phyloP scores from a whole-genome alignment of 2,797 vertebrate genomes.

The Todus mexicanus region DNA sequence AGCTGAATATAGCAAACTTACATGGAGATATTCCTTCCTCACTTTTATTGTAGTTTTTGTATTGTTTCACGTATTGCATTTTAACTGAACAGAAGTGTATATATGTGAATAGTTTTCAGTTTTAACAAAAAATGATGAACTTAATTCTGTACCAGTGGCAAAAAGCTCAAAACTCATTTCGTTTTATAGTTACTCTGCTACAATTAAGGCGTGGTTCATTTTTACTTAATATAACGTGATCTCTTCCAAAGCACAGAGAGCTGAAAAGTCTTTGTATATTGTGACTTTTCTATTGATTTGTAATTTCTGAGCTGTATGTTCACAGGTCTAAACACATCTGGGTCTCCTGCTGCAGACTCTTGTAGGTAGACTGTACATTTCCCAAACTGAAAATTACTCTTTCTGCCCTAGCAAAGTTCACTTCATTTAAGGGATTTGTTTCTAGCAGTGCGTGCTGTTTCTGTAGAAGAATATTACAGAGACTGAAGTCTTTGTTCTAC shows the following conservation, averaged over 20 bases:
- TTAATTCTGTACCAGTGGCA: conserved; percentile 8
- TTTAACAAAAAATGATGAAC: conserved; percentile 22
- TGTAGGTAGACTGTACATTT: background rate
- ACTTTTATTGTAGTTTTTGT: background rate
- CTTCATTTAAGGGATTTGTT: background rate
- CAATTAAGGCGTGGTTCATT: background rate
- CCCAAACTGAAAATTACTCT: background rate
- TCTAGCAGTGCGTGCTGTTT: background rate
- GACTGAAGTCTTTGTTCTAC: background rate
- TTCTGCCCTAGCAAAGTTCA: background rate
- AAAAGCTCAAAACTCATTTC: conserved; percentile 27
- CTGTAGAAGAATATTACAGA: background rate
- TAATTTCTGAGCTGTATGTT: background rate
- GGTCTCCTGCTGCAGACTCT: background rate
- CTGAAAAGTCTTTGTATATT: background rate
- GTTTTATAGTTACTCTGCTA: conserved; percentile 31
- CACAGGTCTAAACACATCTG: background rate
- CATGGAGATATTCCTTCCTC: background rate
- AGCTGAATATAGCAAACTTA: background rate
- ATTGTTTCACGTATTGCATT: conserved; percentile 18
- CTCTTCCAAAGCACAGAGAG: background rate
- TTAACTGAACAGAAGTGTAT: conserved; percentile 33
- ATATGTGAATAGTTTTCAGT: conserved; percentile 60
- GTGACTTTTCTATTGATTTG: background rate
- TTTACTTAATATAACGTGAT: background rate